Evolutionary conservation across 2,888 invertebrate genomes (phyloP), one percentile per base, ranked within the genome.

Genomic region (Aphrophora alni): DNA sequence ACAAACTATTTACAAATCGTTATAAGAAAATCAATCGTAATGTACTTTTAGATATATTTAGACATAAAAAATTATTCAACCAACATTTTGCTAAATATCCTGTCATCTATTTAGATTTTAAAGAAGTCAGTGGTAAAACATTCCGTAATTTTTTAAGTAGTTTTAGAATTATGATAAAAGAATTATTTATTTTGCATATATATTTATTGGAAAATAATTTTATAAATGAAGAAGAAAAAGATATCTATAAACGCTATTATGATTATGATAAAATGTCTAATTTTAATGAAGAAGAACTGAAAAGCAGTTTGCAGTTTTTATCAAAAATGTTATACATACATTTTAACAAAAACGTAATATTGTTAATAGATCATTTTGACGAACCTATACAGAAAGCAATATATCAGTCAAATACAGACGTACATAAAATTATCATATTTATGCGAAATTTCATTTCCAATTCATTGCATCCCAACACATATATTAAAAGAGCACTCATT

Each of bases 41-140:
- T n/a, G 25, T 21, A 24, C 1, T 27, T 12, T 1, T n/a, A 24
- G 38, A 7, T 7, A 28, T 77, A 28, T 17, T 69, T 69, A 38
- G 33, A 24, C 69, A 7, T 10, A 38, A 77, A 70, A 0, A 4
- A 25, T 77, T 77, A 69, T 70, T 77, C 24, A 68, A 38, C 21
- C 7, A 26, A 77, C 27, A 26, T 21, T 77, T 77, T 77, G 33
- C 69, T 38, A 28, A 77, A 26, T 38, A 77, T 69, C 77, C 77
- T 8, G 26, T 77, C 1, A 77, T 77, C 24, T 26, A 69, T 59
- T 38, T 70, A 27, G 38, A 70, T 70, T 77, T 77, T 70, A 70
- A 28, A 3, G 12, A 0, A 10, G 21, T 77, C 0, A 14, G 17
- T 33, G 24, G 17, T 4, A 14, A 69, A 7, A 26, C 38, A 12